These are phyloP conservation scores for Myathropa florea DNA, from an alignment of 2,888 invertebrate species.

Conservation along the genomic window DNA sequence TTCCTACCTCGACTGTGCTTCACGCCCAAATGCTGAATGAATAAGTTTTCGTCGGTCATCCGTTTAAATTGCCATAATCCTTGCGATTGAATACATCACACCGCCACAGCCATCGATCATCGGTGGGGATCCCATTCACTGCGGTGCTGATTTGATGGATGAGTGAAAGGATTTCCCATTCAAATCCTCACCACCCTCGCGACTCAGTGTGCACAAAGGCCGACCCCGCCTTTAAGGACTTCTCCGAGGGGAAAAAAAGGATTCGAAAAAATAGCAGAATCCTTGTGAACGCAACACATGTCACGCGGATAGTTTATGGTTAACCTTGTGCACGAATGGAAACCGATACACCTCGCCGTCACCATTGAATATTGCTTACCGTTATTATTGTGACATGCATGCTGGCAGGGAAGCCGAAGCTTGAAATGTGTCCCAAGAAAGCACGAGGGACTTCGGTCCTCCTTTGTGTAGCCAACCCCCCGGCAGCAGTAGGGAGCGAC, in stretches of 20 bases:
- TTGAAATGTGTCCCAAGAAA: background rate
- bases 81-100: slow-evolving; percentile 37
- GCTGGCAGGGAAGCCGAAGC: background rate
- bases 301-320: slow-evolving; percentile 22
- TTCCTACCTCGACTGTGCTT: background rate
- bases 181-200: background rate
- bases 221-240: slow-evolving; percentile 9
- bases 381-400: slow-evolving; percentile 43
- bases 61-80: slow-evolving; percentile 55
- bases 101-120: slow-evolving; percentile 41
- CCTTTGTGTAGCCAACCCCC: background rate
- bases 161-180: slow-evolving; percentile 8
- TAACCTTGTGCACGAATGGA: slow-evolving; percentile 35
- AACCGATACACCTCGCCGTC: background rate
- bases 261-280: background rate
- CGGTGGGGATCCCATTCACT: slow-evolving; percentile 7
- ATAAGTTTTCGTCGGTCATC: slow-evolving; percentile 33
- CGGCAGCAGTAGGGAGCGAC: background rate
- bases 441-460: background rate
- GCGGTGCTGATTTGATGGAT: slow-evolving; percentile 50
- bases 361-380: slow-evolving; percentile 13
- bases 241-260: background rate
- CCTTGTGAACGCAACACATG: slow-evolving; percentile 45
- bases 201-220: background rate
- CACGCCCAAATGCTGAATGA: slow-evolving; percentile 39